Conservation (phyloP, 2,113 vertebrate genomes). For the Psophia crepitans region DNA sequence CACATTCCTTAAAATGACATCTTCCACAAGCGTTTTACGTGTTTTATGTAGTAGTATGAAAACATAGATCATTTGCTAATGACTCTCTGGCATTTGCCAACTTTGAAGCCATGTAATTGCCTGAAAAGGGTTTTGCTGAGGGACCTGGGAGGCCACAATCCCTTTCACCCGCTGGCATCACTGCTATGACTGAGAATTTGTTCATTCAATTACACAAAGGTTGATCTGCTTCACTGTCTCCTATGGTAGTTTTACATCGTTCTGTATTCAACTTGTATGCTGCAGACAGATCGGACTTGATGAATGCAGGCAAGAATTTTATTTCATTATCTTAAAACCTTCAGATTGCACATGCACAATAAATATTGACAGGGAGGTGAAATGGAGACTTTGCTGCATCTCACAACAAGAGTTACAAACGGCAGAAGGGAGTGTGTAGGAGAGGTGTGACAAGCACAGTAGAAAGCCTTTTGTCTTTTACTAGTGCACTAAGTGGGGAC, state of each 20-base stretch:
- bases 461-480: neutral
- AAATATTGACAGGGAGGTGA: constrained; percentile 42
- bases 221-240: neutral
- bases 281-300: neutral
- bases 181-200: neutral
- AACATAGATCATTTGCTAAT: neutral
- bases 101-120: neutral
- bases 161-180: neutral
- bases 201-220: neutral
- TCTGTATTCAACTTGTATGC: neutral
- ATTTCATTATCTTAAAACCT: constrained; percentile 39
- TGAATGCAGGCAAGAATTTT: constrained; percentile 15
- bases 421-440: neutral
- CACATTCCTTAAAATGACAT: neutral
- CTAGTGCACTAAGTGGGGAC: neutral
- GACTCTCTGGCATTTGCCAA: neutral
- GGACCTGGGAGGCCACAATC: neutral
- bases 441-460: neutral
- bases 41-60: neutral
- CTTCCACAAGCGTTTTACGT: neutral
- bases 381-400: neutral
- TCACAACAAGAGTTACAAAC: neutral
- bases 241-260: neutral
- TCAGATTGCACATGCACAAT: neutral
- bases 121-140: neutral